Percentiles rank a stretch among this genome's conserved stretches.
phyloP scores from a whole-genome alignment of 2,888 invertebrate genomes.

The Drosophila paucipuncta region DNA sequence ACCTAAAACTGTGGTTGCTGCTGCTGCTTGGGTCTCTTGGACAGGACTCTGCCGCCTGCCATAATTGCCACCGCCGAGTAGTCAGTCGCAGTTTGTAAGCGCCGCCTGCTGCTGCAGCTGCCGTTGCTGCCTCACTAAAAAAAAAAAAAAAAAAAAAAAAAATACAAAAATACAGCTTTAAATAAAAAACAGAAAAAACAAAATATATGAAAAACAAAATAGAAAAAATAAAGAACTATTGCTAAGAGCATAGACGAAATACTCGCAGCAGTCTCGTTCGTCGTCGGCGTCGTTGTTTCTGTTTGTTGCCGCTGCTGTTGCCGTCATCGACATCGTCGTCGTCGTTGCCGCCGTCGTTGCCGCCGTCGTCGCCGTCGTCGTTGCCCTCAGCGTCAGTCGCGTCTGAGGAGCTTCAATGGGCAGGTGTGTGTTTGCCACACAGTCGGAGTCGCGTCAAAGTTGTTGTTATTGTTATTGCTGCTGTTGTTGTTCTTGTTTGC shows the following conservation, averaged over 20 bases:
- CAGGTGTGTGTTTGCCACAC: slow-evolving; percentile 76
- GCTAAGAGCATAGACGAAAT: slow-evolving; percentile 69
- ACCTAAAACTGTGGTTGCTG: slow-evolving; percentile 48
- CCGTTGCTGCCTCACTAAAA: slow-evolving; percentile 14
- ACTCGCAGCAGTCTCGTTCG: slow-evolving; percentile 69
- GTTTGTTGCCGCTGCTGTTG: slow-evolving; percentile 47
- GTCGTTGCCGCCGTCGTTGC: slow-evolving; percentile 21
- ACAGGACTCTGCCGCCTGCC: slow-evolving; percentile 47
- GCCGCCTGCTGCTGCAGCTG: slow-evolving; percentile 44
- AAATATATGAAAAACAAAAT: slow-evolving; percentile 4
- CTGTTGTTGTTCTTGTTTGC: slow-evolving; percentile 12
- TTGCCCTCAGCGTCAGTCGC: slow-evolving; percentile 83
- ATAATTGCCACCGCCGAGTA: slow-evolving; percentile 65
- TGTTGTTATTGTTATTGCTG: slow-evolving; percentile 24
- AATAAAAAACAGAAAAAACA: slow-evolving; percentile 29
- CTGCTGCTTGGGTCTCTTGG: neutral
- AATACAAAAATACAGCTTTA: slow-evolving; percentile 33
- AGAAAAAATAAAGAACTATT: slow-evolving; percentile 56
- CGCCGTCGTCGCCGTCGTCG: slow-evolving; percentile 37
- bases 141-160: slow-evolving; percentile 22
- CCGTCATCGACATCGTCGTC: slow-evolving; percentile 12
- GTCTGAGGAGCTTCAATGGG: slow-evolving; percentile 85
- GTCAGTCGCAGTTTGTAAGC: slow-evolving; percentile 56
- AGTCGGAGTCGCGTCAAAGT: slow-evolving; percentile 64
- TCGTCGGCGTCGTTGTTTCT: slow-evolving; percentile 49